Evolutionary conservation across 53 echinoderm and acorn worm species (phyloP).

Genomic region (Apostichopus leukothele): DNA sequence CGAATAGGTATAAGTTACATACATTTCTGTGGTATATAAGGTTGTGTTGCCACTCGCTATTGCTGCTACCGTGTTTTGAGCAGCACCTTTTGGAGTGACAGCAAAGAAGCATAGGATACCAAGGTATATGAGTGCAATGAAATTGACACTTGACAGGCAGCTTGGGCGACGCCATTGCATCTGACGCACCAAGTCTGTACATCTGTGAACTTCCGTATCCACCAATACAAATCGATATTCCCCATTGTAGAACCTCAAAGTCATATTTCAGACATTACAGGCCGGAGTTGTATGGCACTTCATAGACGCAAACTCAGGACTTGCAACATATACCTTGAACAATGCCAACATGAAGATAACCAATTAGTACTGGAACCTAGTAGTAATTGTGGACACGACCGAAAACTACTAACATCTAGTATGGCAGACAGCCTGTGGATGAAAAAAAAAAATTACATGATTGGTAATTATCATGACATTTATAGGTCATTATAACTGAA

Average conservation of each 20-base stretch:
- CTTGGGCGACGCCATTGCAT: constrained; percentile 50
- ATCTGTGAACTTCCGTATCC: constrained; percentile 50
- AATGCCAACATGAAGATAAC: constrained; percentile 43
- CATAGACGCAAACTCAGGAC: constrained; percentile 48
- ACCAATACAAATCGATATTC: constrained; percentile 51
- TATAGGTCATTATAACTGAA: no score
- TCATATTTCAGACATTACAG: constrained; percentile 98
- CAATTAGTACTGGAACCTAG: not conserved
- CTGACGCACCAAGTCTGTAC: constrained; percentile 42
- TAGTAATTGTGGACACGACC: not conserved
- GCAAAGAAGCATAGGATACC: constrained; percentile 40
- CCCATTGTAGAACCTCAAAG: constrained; percentile 92
- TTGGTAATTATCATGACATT: no score
- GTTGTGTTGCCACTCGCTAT: constrained; percentile 29
- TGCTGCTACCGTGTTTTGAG: constrained; percentile 45
- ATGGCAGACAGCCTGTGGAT: constrained; percentile 23
- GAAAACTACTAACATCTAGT: constrained; percentile 1
- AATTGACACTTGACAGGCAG: constrained; percentile 29
- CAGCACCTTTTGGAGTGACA: constrained; percentile 35
- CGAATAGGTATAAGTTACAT: not conserved
- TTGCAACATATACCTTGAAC: not conserved
- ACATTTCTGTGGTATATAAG: constrained; percentile 36
- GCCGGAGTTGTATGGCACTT: constrained; percentile 69
- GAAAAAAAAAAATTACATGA: not conserved
- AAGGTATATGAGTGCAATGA: constrained; percentile 44